Percentiles rank a stretch among this genome's conserved stretches.
Evolutionary conservation across 2,797 vertebrate genomes (phyloP).

Genomic region (Pangasius djambal): DNA sequence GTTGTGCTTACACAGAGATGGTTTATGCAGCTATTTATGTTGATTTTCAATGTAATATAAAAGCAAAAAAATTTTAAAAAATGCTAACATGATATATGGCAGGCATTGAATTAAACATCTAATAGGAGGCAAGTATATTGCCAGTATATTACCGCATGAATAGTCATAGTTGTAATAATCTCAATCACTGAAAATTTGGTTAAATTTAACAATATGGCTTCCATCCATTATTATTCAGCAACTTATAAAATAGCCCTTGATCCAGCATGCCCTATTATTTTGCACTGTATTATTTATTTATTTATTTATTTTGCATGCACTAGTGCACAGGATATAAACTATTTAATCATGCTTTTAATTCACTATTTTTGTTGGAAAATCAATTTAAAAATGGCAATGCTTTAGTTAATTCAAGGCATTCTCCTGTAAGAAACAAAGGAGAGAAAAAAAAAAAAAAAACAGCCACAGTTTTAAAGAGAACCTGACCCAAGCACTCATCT

Average conservation of each 20-base stretch:
- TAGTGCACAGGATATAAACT: background rate
- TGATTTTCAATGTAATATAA: background rate
- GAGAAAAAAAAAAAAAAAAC: no score
- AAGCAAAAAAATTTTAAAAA: background rate
- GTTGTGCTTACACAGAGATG: background rate
- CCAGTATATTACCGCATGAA: background rate
- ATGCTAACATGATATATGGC: conserved; percentile 25
- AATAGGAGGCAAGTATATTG: background rate
- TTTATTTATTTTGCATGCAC: background rate
- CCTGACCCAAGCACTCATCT: background rate
- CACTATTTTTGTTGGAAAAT: no score
- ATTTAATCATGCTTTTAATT: background rate
- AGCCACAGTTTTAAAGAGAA: background rate
- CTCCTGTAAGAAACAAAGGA: no score
- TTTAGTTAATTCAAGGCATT: no score
- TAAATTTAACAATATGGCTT: background rate
- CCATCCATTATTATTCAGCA: background rate
- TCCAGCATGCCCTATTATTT: background rate
- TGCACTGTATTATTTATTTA: background rate
- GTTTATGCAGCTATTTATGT: background rate
- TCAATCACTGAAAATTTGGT: background rate
- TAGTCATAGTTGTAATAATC: background rate
- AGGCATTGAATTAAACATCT: background rate
- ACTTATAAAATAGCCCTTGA: background rate
- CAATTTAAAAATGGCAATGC: no score